These are phyloP conservation scores for Lophotriccus pileatus DNA, from an alignment of 2,797 vertebrate genomes.

Conservation along the genomic window DNA sequence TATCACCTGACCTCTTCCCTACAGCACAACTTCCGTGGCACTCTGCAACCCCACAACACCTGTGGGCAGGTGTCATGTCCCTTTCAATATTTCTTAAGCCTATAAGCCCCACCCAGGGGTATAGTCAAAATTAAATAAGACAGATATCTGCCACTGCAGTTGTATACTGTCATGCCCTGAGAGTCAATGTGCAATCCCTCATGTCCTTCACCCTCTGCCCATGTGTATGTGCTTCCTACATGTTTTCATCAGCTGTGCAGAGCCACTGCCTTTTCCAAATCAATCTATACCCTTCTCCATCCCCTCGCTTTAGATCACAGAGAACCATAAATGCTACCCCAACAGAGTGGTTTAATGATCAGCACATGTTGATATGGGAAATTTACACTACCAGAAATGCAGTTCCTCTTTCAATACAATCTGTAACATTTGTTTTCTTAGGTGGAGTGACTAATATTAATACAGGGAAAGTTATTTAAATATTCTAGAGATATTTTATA, in stretches of 20 bases:
- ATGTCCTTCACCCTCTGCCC: neutral
- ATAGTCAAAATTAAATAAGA: neutral
- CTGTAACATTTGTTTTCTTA: neutral
- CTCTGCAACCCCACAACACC: neutral
- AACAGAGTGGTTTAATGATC: neutral
- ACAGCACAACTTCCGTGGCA: neutral
- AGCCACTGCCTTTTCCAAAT: neutral
- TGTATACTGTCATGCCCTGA: neutral
- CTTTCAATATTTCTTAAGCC: neutral
- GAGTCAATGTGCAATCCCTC: neutral
- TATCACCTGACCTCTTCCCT: neutral
- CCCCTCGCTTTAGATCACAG: neutral
- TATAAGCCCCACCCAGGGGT: neutral
- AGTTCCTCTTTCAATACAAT: neutral
- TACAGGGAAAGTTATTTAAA: neutral
- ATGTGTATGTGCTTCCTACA: accelerated
- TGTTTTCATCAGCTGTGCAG: neutral
- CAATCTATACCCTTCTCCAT: neutral
- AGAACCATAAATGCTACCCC: neutral
- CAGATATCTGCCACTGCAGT: neutral
- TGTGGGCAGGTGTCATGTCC: neutral
- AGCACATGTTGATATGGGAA: neutral
- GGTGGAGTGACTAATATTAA: neutral
- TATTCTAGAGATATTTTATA: neutral
- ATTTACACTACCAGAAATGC: accelerated